phyloP scores from a whole-genome alignment of 1,140 invertebrate genomes.

The Dreissena polymorpha region DNA sequence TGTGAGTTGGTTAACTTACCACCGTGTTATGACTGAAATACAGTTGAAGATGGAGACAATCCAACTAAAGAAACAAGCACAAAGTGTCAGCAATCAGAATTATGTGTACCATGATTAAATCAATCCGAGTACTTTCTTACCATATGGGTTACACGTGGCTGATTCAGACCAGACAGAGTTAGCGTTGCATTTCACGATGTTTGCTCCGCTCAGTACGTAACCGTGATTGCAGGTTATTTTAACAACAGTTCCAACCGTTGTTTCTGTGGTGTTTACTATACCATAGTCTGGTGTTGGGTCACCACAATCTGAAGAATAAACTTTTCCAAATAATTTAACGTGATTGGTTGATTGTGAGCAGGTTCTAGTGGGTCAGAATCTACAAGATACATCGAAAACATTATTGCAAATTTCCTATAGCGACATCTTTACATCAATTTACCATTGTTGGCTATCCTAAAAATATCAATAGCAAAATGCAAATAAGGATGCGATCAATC shows the following conservation, averaged over 20 bases:
- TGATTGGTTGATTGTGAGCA: too few relatives aligned
- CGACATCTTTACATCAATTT: too few relatives aligned
- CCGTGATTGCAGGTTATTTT: conserved; percentile 10
- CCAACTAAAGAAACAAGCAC: too few relatives aligned
- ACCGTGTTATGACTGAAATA: too few relatives aligned
- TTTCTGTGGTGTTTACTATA: background rate
- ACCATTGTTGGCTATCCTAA: too few relatives aligned
- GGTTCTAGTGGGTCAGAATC: too few relatives aligned
- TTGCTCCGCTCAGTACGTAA: background rate
- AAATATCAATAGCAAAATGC: too few relatives aligned
- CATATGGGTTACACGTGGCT: background rate
- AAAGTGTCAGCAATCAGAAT: conserved; percentile 5
- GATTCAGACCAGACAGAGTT: background rate
- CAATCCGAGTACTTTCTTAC: background rate
- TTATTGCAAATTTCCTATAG: too few relatives aligned
- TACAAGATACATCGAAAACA: too few relatives aligned
- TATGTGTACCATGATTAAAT: background rate
- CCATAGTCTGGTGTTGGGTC: conserved; percentile 6
- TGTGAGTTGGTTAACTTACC: background rate
- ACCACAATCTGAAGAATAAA: conserved; percentile 12
- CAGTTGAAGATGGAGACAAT: too few relatives aligned
- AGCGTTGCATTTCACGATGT: background rate
- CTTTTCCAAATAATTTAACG: too few relatives aligned
- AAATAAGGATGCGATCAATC: too few relatives aligned
- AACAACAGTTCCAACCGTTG: conserved; percentile 8